Evolutionary conservation across 2,888 invertebrate genomes (phyloP), one percentile per base, ranked within the genome.

Genomic region (Sericinus montela): DNA sequence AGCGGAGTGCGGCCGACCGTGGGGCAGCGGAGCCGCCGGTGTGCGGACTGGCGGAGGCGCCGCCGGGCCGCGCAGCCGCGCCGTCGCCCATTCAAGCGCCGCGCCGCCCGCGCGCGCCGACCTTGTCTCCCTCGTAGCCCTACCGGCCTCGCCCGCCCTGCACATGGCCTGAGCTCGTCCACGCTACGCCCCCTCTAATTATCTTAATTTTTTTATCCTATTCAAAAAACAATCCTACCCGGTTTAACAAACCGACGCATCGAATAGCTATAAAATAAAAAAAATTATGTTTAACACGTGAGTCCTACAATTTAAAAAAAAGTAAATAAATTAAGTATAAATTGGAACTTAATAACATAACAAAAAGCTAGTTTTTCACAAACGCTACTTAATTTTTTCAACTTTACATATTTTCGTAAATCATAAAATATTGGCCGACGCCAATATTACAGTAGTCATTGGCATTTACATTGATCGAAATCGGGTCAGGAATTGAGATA

Each of bases 11-110:
- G 85, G 86, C 84, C 84, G 84, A 82, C 83, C 86, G 86, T 87
- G 85, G 86, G 85, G 85, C 87, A 86, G 87, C 86, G 85, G 84
- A 82, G 87, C 87, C 87, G 87, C 87, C 86, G 87, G 86, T 83
- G 83, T 85, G 87, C 86, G 87, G 87, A 87, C 87, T 87, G 86
- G 79, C 84, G 76, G 75, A 76, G 75, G 63, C 66, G 66, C 65
- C 67, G 66, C 65, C 67, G 66, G 63, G 67, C 60, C 69, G 72
- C 73, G 64, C 62, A 64, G 60, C 52, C 59, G 59, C 62, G 54
- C 60, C 59, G 69, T 68, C 74, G 73, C 77, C 75, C 80, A 79
- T 80, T 74, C 71, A 72, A 65, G 69, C 64, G 68, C 67, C 71
- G 70, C 62, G 58, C 62, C 71, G 63, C 68, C 63, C 65, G 63